phyloP scores from a whole-genome alignment of 2,113 vertebrate species.

The Dipodomys merriami region DNA sequence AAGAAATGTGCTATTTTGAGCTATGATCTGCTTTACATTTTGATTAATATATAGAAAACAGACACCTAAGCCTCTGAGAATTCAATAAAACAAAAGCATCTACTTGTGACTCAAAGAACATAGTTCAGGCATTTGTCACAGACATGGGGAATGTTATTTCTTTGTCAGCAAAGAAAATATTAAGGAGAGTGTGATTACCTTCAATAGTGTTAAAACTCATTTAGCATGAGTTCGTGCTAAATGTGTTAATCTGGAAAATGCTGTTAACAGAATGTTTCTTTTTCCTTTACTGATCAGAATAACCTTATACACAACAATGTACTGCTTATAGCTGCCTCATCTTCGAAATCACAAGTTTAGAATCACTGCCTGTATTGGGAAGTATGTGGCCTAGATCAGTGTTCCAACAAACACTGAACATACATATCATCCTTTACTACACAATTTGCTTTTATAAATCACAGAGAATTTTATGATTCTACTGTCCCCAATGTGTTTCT shows the following conservation, averaged over 20 bases:
- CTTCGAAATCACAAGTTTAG: constrained; percentile 60
- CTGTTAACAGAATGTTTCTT: constrained; percentile 59
- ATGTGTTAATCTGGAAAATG: constrained; percentile 60
- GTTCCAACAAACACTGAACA: constrained; percentile 31
- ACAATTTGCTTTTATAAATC: constrained; percentile 26
- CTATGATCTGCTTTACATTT: constrained; percentile 60
- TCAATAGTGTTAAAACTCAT: constrained; percentile 57
- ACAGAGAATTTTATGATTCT: neutral
- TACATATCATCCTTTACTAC: constrained; percentile 59
- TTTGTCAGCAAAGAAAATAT: constrained; percentile 79
- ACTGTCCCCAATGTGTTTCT: neutral
- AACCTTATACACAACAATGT: constrained; percentile 47
- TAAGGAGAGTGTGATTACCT: constrained; percentile 58
- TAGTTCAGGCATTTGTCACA: constrained; percentile 74
- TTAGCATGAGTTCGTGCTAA: constrained; percentile 62
- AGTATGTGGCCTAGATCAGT: neutral
- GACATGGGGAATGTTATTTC: constrained; percentile 66
- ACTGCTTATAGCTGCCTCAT: constrained; percentile 43
- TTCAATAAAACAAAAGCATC: constrained; percentile 57
- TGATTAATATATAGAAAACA: constrained; percentile 1
- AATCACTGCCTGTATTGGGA: constrained; percentile 43
- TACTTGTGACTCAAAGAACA: constrained; percentile 52
- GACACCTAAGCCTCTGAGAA: neutral
- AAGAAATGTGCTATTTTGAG: constrained; percentile 45
- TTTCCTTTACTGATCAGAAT: constrained; percentile 64